Evolutionary conservation across 2,113 vertebrate species (phyloP).

Genomic region (Centropus bengalensis): DNA sequence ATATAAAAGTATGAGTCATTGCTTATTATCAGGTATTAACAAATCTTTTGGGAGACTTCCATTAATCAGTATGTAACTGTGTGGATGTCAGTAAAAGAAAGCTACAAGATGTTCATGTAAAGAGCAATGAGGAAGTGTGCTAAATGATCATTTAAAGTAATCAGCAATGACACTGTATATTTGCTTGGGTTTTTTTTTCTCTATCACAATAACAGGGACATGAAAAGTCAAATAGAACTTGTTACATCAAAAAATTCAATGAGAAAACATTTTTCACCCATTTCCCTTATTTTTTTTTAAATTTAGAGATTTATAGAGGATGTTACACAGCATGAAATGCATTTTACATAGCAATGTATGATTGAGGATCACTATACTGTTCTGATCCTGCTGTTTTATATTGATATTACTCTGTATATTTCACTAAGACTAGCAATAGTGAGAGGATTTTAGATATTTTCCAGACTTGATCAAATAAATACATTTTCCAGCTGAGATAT

Average conservation of each 20-base stretch:
- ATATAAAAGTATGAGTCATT: neutral
- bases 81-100: neutral
- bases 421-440: conserved; percentile 14
- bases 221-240: neutral
- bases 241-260: neutral
- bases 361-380: neutral
- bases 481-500: neutral
- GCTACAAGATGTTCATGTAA: neutral
- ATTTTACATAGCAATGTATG: conserved; percentile 42
- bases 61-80: neutral
- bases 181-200: neutral
- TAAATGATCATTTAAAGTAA: neutral
- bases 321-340: conserved; percentile 17
- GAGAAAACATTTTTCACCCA: neutral
- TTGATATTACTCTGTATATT: conserved; percentile 11
- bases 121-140: neutral
- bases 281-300: neutral
- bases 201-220: neutral
- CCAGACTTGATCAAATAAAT: conserved; percentile 25
- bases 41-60: neutral
- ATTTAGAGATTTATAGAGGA: neutral
- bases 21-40: neutral
- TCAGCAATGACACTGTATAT: neutral
- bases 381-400: conserved; percentile 38
- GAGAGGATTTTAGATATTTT: neutral